Evolutionary conservation across 1,140 invertebrate species (phyloP), one percentile per base, ranked within the genome.

Genomic region (Myzus persicae): DNA sequence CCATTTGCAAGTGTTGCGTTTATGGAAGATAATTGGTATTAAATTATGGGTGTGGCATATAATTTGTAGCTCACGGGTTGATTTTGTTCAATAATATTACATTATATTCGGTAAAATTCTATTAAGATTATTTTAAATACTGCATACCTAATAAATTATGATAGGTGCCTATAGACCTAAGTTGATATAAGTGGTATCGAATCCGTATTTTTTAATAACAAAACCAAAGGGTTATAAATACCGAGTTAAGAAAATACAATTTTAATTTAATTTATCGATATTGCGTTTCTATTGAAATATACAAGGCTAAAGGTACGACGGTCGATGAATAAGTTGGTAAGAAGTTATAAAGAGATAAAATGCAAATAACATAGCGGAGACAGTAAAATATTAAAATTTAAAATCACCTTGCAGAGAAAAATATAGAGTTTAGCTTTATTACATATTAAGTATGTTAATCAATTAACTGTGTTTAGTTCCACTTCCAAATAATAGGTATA

Each of bases 1-100:
- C n/a, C 48, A 38, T 89, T 51, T n/a, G 46, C 87, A 38, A 48
- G n/a, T 89, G 31, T 46, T 87, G 44, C 85, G 44, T 87, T 87
- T 87, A 87, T 87, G 42, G 2, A 46, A 89, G n/a, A 51, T 89
- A 89, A 89, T 89, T 89, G n/a, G 20, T 51, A 89, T 89, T 24
- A 48, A 89, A 89, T 87, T 87, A 87, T 46, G n/a, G 46, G 87
- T 51, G n/a, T 44, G 87, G 46, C 20, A 9, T 31, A 38, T 89
- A 89, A 51, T 89, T 89, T 89, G n/a, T 89, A 89, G 87, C 7
- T 42, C n/a, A 11, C n/a, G 22, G 38, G 48, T 89, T 26, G 48
- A 54, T 89, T 31, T 87, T 87, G 20, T 87, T 87, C 42, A 40
- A 89, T 40, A 89, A 51, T 38, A 54, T 26, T 40, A 76, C 20